A percentile compares a stretch with the other conserved stretches of the same genome.
phyloP scores from a whole-genome alignment of 2,113 vertebrate genomes.

The Tylochromis polylepis region DNA sequence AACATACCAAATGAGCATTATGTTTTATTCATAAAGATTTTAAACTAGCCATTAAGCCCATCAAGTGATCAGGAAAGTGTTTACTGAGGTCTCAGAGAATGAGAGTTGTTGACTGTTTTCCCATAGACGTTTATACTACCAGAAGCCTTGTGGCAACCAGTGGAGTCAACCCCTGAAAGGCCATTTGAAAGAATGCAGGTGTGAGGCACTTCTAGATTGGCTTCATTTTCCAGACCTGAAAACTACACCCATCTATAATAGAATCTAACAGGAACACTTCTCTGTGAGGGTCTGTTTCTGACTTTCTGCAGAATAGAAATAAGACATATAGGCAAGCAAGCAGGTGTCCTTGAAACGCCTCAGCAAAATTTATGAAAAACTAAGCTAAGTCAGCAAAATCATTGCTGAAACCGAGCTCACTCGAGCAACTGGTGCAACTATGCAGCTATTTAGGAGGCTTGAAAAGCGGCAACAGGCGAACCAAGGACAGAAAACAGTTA shows the following conservation, averaged over 20 bases:
- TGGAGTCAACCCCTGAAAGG: neutral
- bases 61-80: neutral
- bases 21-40: neutral
- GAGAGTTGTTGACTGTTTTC: neutral
- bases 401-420: neutral
- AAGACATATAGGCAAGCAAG: neutral
- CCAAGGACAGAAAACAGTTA: neutral
- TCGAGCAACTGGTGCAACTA: rapidly evolving
- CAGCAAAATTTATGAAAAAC: rapidly evolving
- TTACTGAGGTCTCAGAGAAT: neutral
- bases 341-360: rapidly evolving
- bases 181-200: neutral
- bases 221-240: neutral
- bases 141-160: neutral
- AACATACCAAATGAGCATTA: neutral
- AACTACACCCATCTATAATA: neutral
- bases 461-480: neutral
- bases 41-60: neutral
- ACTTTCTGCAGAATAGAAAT: neutral
- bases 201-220: neutral
- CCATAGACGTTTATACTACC: neutral
- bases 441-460: rapidly evolving
- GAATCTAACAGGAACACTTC: neutral
- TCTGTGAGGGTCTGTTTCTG: rapidly evolving
- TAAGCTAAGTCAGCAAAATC: neutral